Conservation (phyloP, 2,797 vertebrate species). For the Orientallactaga sibirica region DNA sequence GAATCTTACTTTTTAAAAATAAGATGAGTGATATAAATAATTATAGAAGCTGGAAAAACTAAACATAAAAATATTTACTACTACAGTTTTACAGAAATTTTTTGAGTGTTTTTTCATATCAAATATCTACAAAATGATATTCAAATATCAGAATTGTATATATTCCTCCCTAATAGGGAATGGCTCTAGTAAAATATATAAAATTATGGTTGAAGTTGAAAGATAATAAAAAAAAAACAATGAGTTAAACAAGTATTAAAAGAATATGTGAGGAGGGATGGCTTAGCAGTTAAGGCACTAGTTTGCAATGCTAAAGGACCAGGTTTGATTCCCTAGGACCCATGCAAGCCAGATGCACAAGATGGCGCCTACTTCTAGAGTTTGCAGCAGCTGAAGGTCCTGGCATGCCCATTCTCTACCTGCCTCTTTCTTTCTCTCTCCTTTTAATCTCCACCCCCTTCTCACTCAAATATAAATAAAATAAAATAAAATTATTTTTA, state of each 20-base stretch:
- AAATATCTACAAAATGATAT: background rate
- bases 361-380: no score
- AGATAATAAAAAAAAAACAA: background rate
- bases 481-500: background rate
- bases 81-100: background rate
- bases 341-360: no score
- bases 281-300: no score
- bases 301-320: no score
- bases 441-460: no score
- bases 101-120: background rate
- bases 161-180: background rate
- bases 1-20: background rate
- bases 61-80: background rate
- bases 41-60: background rate
- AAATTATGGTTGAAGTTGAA: background rate
- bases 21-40: background rate
- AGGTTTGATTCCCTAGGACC: no score
- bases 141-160: conserved; percentile 14
- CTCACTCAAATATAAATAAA: no score
- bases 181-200: background rate
- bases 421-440: no score
- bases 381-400: no score
- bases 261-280: background rate
- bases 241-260: background rate
- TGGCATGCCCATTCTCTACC: no score